These are phyloP conservation scores for Crotalus horridus DNA, from an alignment of 2,113 vertebrate genomes.

Conservation along the genomic window DNA sequence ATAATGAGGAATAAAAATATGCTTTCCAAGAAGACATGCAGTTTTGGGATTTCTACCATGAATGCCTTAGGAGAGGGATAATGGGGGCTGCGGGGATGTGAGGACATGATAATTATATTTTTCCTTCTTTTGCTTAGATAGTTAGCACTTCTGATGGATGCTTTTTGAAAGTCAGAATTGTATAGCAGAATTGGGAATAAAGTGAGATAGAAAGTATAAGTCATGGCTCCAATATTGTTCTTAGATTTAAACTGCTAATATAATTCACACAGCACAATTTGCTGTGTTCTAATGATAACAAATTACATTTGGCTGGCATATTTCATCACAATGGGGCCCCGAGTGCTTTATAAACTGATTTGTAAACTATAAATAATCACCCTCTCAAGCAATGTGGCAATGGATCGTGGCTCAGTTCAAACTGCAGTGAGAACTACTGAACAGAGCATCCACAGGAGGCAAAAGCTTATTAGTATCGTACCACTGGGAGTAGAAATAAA, in stretches of 20 bases:
- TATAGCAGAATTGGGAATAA: neutral
- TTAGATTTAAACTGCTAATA: neutral
- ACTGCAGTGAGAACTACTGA: neutral
- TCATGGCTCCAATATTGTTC: neutral
- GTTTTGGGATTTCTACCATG: neutral
- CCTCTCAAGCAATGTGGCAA: rapidly evolving
- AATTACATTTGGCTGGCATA: neutral
- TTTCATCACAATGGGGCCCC: neutral
- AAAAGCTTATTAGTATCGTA: neutral
- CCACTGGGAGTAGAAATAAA: neutral
- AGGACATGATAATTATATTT: neutral
- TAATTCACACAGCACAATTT: neutral
- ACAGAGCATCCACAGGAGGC: neutral
- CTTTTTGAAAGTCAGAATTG: neutral
- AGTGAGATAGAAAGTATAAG: neutral
- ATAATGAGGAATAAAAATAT: neutral
- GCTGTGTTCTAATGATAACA: neutral
- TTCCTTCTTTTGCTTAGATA: neutral
- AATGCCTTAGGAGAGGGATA: neutral
- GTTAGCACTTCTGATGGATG: neutral
- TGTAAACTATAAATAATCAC: neutral
- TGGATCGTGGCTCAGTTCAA: neutral
- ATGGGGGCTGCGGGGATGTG: too few relatives aligned
- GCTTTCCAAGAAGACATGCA: neutral
- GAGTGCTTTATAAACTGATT: neutral